Evolutionary conservation across 1,140 invertebrate genomes (phyloP).

Genomic region (Drosophila hydei): DNA sequence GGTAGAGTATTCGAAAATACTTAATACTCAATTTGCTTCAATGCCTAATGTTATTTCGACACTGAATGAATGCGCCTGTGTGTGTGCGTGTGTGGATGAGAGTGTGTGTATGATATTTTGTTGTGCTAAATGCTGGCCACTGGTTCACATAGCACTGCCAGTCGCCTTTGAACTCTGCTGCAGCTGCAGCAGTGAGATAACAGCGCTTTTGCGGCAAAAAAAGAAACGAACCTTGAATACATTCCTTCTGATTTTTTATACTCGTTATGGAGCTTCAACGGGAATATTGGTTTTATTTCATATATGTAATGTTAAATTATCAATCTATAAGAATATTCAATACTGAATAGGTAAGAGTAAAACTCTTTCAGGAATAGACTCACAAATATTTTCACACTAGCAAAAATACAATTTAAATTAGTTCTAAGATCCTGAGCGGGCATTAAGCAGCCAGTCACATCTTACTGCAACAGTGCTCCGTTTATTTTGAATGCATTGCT

Average conservation of each 20-base stretch:
- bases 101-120: conserved; percentile 47
- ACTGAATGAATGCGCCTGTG: conserved; percentile 2
- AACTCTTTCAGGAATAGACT: too few relatives aligned
- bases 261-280: background rate
- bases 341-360: too few relatives aligned
- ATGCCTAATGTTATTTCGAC: conserved; percentile 44
- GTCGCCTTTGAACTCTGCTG: conserved; percentile 28
- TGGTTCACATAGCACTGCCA: conserved; percentile 45
- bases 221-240: conserved; percentile 60
- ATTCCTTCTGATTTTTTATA: conserved; percentile 54
- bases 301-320: too few relatives aligned
- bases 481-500: conserved; percentile 32
- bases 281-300: background rate
- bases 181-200: conserved; percentile 62
- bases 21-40: conserved; percentile 75
- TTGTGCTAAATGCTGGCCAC: conserved; percentile 62
- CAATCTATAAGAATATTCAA: too few relatives aligned
- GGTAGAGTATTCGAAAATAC: conserved; percentile 68
- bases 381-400: too few relatives aligned
- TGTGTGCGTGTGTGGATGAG: background rate
- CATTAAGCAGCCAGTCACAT: background rate
- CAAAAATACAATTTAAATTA: too few relatives aligned
- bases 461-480: background rate
- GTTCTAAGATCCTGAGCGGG: too few relatives aligned
- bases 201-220: conserved; percentile 53